Percentiles rank a stretch among this genome's conserved stretches.
These are phyloP conservation scores for Athene cunicularia DNA, from an alignment of 2,113 vertebrate species.

Conservation along the genomic window DNA sequence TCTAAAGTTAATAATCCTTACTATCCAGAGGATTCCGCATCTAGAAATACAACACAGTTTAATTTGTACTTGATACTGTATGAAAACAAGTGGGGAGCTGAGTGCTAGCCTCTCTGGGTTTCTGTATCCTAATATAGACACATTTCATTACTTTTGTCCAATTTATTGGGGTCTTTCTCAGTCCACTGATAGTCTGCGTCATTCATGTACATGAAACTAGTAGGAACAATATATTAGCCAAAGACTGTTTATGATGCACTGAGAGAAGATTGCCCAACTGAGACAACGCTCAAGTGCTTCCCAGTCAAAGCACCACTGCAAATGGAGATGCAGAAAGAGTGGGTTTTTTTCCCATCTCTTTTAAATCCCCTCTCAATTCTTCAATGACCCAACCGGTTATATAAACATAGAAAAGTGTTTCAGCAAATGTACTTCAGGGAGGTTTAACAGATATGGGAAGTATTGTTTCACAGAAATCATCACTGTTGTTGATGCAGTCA, in stretches of 20 bases:
- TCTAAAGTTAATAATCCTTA: slow-evolving; percentile 45
- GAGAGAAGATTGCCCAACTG: background rate
- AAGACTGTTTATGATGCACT: background rate
- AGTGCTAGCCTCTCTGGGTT: background rate
- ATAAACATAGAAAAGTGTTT: background rate
- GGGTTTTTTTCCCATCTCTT: background rate
- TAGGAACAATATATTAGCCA: background rate
- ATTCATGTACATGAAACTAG: background rate
- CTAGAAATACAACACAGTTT: background rate
- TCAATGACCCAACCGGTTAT: background rate
- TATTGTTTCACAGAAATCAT: background rate
- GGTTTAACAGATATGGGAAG: background rate
- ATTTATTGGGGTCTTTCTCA: background rate
- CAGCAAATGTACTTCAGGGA: background rate
- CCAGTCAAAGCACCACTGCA: background rate
- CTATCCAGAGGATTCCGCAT: slow-evolving; percentile 17
- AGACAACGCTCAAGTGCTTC: background rate
- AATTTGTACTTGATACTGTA: slow-evolving; percentile 1
- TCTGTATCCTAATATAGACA: slow-evolving; percentile 7
- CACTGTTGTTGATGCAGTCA: background rate
- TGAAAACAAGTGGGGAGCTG: background rate
- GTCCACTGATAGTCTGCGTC: background rate
- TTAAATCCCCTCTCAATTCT: background rate
- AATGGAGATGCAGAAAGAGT: background rate
- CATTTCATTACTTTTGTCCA: slow-evolving; percentile 17